A percentile compares a stretch with the other conserved stretches of the same genome.
phyloP scores from a whole-genome alignment of 2,797 vertebrate genomes.

The Leptodactylus fallax region DNA sequence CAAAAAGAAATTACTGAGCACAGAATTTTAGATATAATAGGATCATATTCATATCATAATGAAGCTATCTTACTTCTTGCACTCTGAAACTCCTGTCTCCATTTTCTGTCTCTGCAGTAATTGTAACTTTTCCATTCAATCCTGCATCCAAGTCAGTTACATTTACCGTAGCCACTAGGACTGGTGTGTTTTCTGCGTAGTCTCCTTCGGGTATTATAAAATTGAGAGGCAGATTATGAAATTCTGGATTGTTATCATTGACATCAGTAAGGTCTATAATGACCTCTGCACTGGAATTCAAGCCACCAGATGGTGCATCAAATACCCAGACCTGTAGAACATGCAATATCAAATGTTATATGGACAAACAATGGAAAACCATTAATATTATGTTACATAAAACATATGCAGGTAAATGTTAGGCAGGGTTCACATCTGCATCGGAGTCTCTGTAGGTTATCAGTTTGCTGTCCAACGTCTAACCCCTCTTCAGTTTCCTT shows the following conservation, averaged over 20 bases:
- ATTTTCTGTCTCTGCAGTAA: constrained; percentile 68
- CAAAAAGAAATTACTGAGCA: too few species aligned
- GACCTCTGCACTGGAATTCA: constrained; percentile 76
- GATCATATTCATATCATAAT: neutral
- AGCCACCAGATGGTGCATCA: constrained; percentile 71
- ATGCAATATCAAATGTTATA: neutral
- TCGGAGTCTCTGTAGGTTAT: too few species aligned
- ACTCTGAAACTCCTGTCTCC: constrained; percentile 72
- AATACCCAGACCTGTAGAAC: constrained; percentile 78
- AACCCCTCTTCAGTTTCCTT: too few species aligned
- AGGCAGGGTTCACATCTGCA: too few species aligned
- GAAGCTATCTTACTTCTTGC: constrained; percentile 71
- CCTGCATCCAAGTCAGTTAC: constrained; percentile 76
- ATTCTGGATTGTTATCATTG: constrained; percentile 84
- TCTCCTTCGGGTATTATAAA: constrained; percentile 71
- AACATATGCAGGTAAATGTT: too few species aligned
- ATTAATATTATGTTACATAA: too few species aligned
- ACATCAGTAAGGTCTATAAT: constrained; percentile 78
- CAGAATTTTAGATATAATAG: too few species aligned
- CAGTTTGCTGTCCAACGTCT: too few species aligned
- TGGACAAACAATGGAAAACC: neutral
- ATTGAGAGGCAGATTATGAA: constrained; percentile 71
- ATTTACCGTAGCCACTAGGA: constrained; percentile 66
- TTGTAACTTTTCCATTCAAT: constrained; percentile 72
- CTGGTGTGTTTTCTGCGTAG: constrained; percentile 64